These are phyloP conservation scores for Cynoglossus semilaevis DNA, from an alignment of 2,113 vertebrate species.

Conservation along the genomic window DNA sequence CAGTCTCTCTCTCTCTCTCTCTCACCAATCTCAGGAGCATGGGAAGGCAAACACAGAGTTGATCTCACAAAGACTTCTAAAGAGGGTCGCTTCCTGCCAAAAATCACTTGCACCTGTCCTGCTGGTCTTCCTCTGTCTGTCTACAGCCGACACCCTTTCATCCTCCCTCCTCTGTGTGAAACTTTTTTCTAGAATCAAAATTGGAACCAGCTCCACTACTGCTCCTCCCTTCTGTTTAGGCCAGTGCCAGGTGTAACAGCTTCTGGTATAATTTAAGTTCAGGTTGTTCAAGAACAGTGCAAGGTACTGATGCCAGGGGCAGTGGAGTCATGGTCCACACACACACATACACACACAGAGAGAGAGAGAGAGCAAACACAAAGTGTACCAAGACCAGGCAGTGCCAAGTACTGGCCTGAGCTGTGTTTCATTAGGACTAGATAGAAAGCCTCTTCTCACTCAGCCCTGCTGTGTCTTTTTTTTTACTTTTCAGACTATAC, in stretches of 20 bases:
- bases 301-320: slow-evolving; percentile 47
- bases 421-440: slow-evolving; percentile 66
- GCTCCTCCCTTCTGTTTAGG: slow-evolving; percentile 42
- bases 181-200: slow-evolving; percentile 36
- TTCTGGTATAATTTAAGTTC: slow-evolving; percentile 59
- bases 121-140: slow-evolving; percentile 31
- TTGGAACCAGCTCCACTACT: slow-evolving; percentile 12
- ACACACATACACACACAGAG: slow-evolving; percentile 38
- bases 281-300: slow-evolving; percentile 47
- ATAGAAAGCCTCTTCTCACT: slow-evolving; percentile 55
- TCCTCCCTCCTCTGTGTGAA: slow-evolving; percentile 33
- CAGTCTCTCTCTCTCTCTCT: no score
- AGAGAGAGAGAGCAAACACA: no score
- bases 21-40: slow-evolving; percentile 64
- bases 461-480: slow-evolving; percentile 18
- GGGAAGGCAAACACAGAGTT: slow-evolving; percentile 77
- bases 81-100: slow-evolving; percentile 65
- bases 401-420: slow-evolving; percentile 54
- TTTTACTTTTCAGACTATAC: slow-evolving; percentile 2
- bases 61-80: slow-evolving; percentile 72
- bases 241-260: slow-evolving; percentile 67
- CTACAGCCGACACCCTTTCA: slow-evolving; percentile 48
- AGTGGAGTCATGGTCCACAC: slow-evolving; percentile 51
- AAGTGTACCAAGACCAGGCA: slow-evolving; percentile 20
- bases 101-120: slow-evolving; percentile 72